phyloP scores from a whole-genome alignment of 2,113 vertebrate species.

The Theristicus caerulescens region DNA sequence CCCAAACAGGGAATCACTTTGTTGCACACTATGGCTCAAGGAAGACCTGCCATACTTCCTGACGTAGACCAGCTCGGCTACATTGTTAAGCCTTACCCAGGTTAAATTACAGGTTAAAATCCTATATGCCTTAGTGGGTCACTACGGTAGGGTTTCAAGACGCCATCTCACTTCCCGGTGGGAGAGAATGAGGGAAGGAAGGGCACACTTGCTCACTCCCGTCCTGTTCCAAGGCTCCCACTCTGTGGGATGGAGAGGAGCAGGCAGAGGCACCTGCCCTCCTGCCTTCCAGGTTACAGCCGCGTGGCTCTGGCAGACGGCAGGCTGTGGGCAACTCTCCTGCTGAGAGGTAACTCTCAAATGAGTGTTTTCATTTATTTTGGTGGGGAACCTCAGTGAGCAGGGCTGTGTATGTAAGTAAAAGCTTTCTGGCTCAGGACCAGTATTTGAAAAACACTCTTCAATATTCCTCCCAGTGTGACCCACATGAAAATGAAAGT shows the following conservation, averaged over 20 bases:
- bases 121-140: neutral
- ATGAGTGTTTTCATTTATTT: neutral
- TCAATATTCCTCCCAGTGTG: neutral
- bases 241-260: neutral
- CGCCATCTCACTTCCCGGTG: neutral
- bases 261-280: neutral
- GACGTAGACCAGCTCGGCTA: neutral
- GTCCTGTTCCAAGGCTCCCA: neutral
- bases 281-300: neutral
- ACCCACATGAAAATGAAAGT: neutral
- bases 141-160: neutral
- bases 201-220: neutral
- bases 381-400: neutral
- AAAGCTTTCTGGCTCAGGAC: neutral
- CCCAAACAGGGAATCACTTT: neutral
- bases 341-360: neutral
- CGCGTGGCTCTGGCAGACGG: neutral
- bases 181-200: neutral
- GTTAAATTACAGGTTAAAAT: neutral
- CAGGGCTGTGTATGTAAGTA: neutral
- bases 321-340: neutral
- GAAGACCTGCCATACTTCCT: neutral
- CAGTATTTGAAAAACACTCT: neutral
- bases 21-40: neutral
- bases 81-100: neutral